A percentile compares a stretch with the other conserved stretches of the same genome.
phyloP scores from a whole-genome alignment of 2,888 invertebrate genomes.

The Andrena bucephala region DNA sequence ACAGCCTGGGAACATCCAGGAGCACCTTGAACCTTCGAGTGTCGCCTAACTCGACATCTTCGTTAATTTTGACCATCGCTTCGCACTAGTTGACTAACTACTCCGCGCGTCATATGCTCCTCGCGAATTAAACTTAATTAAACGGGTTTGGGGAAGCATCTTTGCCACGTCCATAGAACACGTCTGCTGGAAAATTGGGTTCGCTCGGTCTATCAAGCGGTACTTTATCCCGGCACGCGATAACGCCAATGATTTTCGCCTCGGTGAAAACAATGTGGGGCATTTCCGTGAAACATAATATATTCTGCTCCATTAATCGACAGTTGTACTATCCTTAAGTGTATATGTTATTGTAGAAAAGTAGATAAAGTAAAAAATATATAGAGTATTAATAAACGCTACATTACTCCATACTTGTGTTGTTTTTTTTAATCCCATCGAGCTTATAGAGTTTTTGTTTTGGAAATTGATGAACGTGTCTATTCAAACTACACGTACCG shows the following conservation, averaged over 20 bases:
- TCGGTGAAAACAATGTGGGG: background rate
- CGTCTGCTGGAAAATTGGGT: background rate
- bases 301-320: background rate
- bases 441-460: too few species aligned
- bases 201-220: background rate
- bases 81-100: constrained; percentile 65
- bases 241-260: background rate
- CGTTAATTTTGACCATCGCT: constrained; percentile 77
- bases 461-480: too few species aligned
- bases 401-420: too few species aligned
- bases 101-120: background rate
- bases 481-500: too few species aligned
- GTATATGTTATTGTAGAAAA: background rate
- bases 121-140: constrained; percentile 9
- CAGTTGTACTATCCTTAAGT: too few species aligned
- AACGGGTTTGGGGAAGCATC: background rate
- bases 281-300: background rate
- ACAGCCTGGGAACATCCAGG: constrained; percentile 75
- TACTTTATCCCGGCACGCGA: background rate
- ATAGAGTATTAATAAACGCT: too few species aligned
- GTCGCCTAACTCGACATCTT: constrained; percentile 77
- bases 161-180: background rate
- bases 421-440: too few species aligned
- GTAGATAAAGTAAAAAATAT: background rate
- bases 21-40: constrained; percentile 78